These are phyloP conservation scores for Laothoe populi DNA, from an alignment of 2,888 invertebrate species.

Conservation along the genomic window DNA sequence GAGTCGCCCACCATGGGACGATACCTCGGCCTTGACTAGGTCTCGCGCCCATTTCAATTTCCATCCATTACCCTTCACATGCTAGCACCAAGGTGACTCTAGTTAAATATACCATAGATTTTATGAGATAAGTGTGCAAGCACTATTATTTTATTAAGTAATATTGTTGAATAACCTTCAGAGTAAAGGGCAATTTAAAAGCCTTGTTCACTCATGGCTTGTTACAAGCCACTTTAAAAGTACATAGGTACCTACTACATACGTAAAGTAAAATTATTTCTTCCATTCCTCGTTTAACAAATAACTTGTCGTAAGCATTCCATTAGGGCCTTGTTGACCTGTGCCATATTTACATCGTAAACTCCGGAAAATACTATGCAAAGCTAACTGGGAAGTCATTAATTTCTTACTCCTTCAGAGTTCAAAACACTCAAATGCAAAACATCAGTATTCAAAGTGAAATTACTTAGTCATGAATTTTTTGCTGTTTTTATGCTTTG, in stretches of 20 bases:
- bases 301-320: constrained; percentile 1
- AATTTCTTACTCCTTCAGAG: background rate
- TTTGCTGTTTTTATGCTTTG: background rate
- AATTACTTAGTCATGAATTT: background rate
- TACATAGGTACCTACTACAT: no score
- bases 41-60: constrained; percentile 38
- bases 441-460: background rate
- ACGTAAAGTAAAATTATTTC: constrained; percentile 15
- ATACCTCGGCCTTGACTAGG: constrained; percentile 35
- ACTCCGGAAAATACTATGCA: constrained; percentile 2
- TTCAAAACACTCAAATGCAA: background rate
- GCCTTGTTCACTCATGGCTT: background rate
- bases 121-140: constrained; percentile 5
- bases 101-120: constrained; percentile 7
- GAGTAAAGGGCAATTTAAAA: constrained; percentile 10
- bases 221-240: constrained; percentile 7
- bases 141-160: constrained; percentile 7
- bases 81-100: constrained; percentile 38
- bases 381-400: constrained; percentile 3
- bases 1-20: constrained; percentile 43
- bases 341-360: constrained; percentile 11
- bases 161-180: constrained; percentile 3
- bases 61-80: constrained; percentile 37
- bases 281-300: constrained; percentile 10
- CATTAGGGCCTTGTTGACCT: background rate